Percentiles rank a stretch among this genome's conserved stretches.
Evolutionary conservation across 2,113 vertebrate species (phyloP).

Genomic region (Ariopsis seemanni): DNA sequence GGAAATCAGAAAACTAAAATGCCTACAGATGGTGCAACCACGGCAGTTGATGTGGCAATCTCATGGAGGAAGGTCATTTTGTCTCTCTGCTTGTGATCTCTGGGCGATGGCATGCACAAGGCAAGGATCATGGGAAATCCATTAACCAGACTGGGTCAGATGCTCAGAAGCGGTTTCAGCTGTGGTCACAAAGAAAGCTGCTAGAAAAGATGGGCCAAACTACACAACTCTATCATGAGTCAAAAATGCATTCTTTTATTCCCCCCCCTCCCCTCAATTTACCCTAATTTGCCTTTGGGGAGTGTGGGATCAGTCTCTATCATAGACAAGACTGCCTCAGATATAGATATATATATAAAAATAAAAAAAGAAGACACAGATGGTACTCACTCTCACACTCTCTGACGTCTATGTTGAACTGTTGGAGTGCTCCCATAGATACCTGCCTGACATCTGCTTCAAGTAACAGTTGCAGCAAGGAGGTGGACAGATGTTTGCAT

Average conservation of each 20-base stretch:
- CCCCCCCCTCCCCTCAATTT: constrained; percentile 20
- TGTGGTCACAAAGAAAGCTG: constrained; percentile 40
- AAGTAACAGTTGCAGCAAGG: constrained; percentile 88
- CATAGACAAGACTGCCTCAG: background rate
- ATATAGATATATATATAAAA: background rate
- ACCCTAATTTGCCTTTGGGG: constrained; percentile 26
- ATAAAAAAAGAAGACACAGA: background rate
- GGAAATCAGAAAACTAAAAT: constrained; percentile 20
- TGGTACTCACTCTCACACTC: constrained; percentile 90
- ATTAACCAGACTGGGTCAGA: constrained; percentile 38
- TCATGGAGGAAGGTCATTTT: constrained; percentile 2
- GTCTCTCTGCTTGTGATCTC: constrained; percentile 32
- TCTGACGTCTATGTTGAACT: constrained; percentile 90
- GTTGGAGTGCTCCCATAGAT: constrained; percentile 89
- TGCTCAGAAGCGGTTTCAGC: constrained; percentile 31
- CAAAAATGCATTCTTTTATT: constrained; percentile 44
- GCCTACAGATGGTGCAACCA: constrained; percentile 21
- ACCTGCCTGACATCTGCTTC: constrained; percentile 91
- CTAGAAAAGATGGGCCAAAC: constrained; percentile 15
- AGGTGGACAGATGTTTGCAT: constrained; percentile 94
- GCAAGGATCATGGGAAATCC: constrained; percentile 44
- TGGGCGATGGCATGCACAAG: constrained; percentile 9
- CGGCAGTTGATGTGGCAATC: constrained; percentile 27
- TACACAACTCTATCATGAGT: constrained; percentile 25
- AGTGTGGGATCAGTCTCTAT: constrained; percentile 1